Evolutionary conservation across 2,113 vertebrate species (phyloP).

Genomic region (Lipotes vexillifer): DNA sequence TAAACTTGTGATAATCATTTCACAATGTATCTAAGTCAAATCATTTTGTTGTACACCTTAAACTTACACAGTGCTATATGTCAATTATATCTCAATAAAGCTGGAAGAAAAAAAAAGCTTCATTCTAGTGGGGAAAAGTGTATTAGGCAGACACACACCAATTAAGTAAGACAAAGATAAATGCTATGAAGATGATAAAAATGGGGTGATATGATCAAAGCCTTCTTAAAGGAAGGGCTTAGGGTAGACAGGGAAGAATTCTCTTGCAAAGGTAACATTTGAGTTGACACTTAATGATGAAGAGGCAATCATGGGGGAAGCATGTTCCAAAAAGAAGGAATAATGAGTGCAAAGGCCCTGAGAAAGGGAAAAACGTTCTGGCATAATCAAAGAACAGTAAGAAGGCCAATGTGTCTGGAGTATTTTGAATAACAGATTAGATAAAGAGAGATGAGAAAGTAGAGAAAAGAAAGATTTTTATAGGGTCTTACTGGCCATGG

Average conservation of each 20-base stretch:
- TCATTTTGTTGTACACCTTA: neutral
- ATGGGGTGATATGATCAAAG: neutral
- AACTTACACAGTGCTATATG: neutral
- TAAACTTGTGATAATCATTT: neutral
- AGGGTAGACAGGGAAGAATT: neutral
- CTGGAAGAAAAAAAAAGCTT: neutral
- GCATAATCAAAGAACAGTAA: neutral
- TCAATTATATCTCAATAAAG: neutral
- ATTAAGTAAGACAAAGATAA: neutral
- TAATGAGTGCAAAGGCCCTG: neutral
- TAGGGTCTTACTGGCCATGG: neutral
- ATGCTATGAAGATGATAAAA: neutral
- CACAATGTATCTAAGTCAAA: neutral
- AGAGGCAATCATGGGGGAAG: neutral
- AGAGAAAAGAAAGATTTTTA: neutral
- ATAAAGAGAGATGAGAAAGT: neutral
- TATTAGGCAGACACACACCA: neutral
- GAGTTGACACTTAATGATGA: neutral
- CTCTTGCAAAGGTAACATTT: neutral
- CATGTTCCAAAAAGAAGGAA: neutral
- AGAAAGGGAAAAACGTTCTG: neutral
- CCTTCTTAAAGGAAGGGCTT: neutral
- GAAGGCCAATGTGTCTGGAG: neutral
- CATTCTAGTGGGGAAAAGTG: neutral
- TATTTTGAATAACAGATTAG: neutral